A percentile compares a stretch with the other conserved stretches of the same genome.
phyloP scores from a whole-genome alignment of 2,797 vertebrate species.

The Masticophis lateralis region DNA sequence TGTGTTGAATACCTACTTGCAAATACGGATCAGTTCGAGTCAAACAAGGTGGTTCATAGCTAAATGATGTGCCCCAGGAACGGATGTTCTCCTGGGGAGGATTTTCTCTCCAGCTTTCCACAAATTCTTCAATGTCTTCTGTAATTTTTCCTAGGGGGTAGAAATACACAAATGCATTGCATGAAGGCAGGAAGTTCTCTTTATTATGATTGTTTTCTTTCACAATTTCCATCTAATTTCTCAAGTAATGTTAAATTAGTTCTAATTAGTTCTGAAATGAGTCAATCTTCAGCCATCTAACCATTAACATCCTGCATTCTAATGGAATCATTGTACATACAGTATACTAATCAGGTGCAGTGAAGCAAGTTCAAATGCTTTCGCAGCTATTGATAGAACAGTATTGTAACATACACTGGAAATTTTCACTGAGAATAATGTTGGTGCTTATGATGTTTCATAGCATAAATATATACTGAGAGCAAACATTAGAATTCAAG shows the following conservation, averaged over 20 bases:
- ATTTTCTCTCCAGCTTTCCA: conserved; percentile 89
- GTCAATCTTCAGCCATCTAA: background rate
- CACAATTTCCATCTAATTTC: background rate
- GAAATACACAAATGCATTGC: background rate
- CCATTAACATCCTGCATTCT: background rate
- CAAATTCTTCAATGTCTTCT: conserved; percentile 86
- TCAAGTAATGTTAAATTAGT: background rate
- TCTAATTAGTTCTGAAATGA: background rate
- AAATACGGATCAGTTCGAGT: conserved; percentile 71
- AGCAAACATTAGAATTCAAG: background rate
- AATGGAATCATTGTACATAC: background rate
- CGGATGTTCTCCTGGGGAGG: conserved; percentile 69
- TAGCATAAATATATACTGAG: background rate
- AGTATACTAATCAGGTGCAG: background rate
- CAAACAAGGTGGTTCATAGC: conserved; percentile 82
- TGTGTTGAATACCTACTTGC: conserved; percentile 71
- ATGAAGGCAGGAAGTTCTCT: background rate
- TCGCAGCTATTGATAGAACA: background rate
- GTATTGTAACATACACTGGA: background rate
- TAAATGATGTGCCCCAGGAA: conserved; percentile 64
- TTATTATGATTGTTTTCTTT: background rate
- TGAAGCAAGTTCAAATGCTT: background rate
- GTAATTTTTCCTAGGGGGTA: conserved; percentile 80
- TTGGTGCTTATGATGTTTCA: background rate
- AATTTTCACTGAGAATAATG: background rate